A percentile compares a stretch with the other conserved stretches of the same genome.
phyloP scores from a whole-genome alignment of 2,888 invertebrate genomes.

The Mystacides longicornis region DNA sequence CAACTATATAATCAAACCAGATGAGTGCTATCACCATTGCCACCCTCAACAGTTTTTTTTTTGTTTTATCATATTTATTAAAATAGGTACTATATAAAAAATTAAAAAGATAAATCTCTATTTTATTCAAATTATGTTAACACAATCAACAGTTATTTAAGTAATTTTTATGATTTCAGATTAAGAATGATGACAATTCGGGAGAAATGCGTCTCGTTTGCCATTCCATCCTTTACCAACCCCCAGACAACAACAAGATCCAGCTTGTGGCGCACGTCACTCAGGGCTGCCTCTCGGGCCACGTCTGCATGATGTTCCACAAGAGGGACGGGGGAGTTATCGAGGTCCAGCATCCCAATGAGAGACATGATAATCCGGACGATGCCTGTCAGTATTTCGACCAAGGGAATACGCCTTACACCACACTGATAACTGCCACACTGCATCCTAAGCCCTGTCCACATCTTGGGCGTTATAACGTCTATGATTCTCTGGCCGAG shows the following conservation, averaged over 20 bases:
- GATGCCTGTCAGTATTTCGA: slow-evolving; percentile 58
- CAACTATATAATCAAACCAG: too few species aligned
- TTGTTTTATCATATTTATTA: too few species aligned
- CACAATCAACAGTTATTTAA: neutral
- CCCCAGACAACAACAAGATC: slow-evolving; percentile 51
- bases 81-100: too few species aligned
- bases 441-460: slow-evolving; percentile 60
- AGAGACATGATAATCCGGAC: slow-evolving; percentile 51
- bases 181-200: slow-evolving; percentile 40
- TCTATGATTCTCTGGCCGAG: slow-evolving; percentile 43
- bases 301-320: slow-evolving; percentile 69
- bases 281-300: slow-evolving; percentile 71
- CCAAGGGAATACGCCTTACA: slow-evolving; percentile 45
- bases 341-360: slow-evolving; percentile 60
- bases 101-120: too few species aligned
- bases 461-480: slow-evolving; percentile 58
- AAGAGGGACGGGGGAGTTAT: slow-evolving; percentile 64
- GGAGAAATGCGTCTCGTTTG: slow-evolving; percentile 55
- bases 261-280: slow-evolving; percentile 69
- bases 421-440: slow-evolving; percentile 58
- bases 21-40: too few species aligned
- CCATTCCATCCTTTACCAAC: slow-evolving; percentile 51
- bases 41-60: too few species aligned
- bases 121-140: too few species aligned
- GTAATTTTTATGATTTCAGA: slow-evolving; percentile 31